Percentiles rank a stretch among this genome's conserved stretches.
phyloP scores from a whole-genome alignment of 1,140 invertebrate genomes.

The Daktulosphaira vitifoliae region DNA sequence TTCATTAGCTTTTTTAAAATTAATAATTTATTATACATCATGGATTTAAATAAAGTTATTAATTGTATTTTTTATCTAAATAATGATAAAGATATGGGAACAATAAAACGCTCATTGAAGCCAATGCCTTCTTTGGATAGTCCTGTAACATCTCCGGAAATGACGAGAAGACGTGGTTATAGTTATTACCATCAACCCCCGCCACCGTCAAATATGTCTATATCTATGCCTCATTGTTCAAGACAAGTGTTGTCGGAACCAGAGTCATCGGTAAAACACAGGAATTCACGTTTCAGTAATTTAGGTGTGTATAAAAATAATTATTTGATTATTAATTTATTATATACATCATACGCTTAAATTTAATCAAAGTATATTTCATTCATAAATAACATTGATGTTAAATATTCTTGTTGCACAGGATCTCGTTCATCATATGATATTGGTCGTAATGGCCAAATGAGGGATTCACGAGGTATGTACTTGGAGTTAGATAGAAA shows the following conservation, averaged over 20 bases:
- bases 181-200: slow-evolving; percentile 48
- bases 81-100: slow-evolving; percentile 54
- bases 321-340: too few relatives aligned
- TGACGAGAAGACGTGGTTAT: slow-evolving; percentile 60
- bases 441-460: slow-evolving; percentile 45
- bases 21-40: too few relatives aligned
- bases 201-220: slow-evolving; percentile 40
- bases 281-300: slow-evolving; percentile 35
- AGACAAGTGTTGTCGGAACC: slow-evolving; percentile 44
- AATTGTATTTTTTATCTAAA: too few relatives aligned
- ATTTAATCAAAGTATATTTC: not conserved
- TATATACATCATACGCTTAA: not conserved
- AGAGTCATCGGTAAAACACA: slow-evolving; percentile 46
- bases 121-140: slow-evolving; percentile 80
- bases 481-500: slow-evolving; percentile 76
- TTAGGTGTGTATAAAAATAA: not conserved
- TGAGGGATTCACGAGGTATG: slow-evolving; percentile 45
- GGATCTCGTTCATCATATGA: slow-evolving; percentile 53
- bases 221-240: slow-evolving; percentile 41
- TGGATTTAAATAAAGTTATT: too few relatives aligned
- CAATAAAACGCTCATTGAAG: slow-evolving; percentile 85
- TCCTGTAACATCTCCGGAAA: slow-evolving; percentile 79
- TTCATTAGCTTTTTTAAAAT: too few relatives aligned
- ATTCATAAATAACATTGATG: not conserved
- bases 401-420: slow-evolving; percentile 10